Evolutionary conservation across 2,113 vertebrate species (phyloP).

Genomic region (Taxidea taxus): DNA sequence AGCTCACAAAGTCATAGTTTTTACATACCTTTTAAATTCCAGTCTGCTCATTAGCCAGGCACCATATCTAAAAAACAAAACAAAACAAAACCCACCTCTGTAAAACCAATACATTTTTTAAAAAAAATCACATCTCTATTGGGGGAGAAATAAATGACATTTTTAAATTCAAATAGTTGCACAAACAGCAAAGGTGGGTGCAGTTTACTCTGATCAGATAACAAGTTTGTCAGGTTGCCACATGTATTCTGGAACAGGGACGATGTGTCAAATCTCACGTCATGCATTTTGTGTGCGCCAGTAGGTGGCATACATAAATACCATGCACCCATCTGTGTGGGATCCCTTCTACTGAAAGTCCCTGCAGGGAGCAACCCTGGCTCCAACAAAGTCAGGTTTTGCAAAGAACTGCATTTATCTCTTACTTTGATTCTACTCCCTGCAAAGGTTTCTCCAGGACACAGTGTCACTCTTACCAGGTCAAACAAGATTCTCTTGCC

Average conservation of each 20-base stretch:
- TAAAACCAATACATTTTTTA: neutral
- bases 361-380: neutral
- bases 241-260: neutral
- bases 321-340: neutral
- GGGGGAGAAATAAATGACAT: neutral
- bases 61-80: neutral
- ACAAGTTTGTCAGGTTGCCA: neutral
- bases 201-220: neutral
- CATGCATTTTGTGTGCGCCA: constrained; percentile 29
- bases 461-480: neutral
- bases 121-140: neutral
- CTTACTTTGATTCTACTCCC: constrained; percentile 33
- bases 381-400: neutral
- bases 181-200: neutral
- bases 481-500: neutral
- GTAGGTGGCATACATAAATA: constrained; percentile 54
- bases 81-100: neutral
- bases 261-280: neutral
- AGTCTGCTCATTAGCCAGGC: neutral
- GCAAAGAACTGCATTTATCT: neutral
- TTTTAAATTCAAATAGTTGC: neutral
- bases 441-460: constrained; percentile 15
- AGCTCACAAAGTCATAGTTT: neutral
- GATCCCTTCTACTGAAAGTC: neutral
- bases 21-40: neutral